These are phyloP conservation scores for Drosophila eugracilis DNA, from an alignment of 1,140 invertebrate species.

Conservation along the genomic window DNA sequence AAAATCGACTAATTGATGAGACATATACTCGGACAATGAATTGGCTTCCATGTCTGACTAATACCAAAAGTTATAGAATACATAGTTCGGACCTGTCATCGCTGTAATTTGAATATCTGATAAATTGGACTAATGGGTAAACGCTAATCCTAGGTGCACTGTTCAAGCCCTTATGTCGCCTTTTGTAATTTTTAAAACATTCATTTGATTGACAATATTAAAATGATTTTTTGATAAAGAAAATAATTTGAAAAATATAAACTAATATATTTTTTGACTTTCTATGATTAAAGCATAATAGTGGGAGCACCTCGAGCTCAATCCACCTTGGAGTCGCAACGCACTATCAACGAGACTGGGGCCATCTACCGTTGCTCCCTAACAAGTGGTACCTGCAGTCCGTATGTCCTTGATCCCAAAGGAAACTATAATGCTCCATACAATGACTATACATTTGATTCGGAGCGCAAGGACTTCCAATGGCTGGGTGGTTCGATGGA, in stretches of 20 bases:
- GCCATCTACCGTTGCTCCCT: slow-evolving; percentile 78
- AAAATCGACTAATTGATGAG: slow-evolving; percentile 48
- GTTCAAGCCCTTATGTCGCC: too few species aligned
- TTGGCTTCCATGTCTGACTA: slow-evolving; percentile 36
- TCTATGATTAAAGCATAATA: slow-evolving; percentile 56
- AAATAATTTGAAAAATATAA: not conserved
- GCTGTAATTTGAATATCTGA: too few species aligned
- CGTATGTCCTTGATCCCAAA: slow-evolving; percentile 66
- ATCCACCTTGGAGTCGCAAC: slow-evolving; percentile 74
- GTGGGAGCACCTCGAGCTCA: slow-evolving; percentile 82
- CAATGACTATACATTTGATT: slow-evolving; percentile 68
- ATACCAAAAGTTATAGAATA: too few species aligned
- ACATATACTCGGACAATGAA: slow-evolving; percentile 13
- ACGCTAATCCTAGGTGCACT: too few species aligned
- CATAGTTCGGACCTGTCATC: too few species aligned
- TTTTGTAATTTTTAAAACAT: too few species aligned
- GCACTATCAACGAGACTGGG: slow-evolving; percentile 78
- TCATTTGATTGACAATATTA: too few species aligned
- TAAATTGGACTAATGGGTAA: too few species aligned
- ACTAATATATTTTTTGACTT: not conserved
- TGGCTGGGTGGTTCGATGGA: slow-evolving; percentile 84
- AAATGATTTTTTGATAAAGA: too few species aligned
- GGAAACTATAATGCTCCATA: slow-evolving; percentile 51
- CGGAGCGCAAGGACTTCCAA: slow-evolving; percentile 68
- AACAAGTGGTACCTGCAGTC: slow-evolving; percentile 51